Evolutionary conservation across 2,113 vertebrate genomes (phyloP).

Genomic region (Brienomyrus longianalis): DNA sequence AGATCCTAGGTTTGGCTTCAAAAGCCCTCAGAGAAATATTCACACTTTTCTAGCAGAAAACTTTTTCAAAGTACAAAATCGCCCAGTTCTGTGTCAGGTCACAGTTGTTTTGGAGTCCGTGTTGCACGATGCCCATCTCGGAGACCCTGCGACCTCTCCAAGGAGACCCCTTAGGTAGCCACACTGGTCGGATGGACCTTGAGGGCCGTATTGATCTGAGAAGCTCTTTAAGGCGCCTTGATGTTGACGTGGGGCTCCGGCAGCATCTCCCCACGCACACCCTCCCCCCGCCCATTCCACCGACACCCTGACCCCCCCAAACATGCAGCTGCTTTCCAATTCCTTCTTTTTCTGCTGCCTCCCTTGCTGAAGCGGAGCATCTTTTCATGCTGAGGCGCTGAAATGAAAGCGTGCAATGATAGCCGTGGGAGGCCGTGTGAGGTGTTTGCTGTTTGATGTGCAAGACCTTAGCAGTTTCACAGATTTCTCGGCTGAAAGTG

Average conservation of each 20-base stretch:
- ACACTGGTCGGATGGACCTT: slow-evolving; percentile 18
- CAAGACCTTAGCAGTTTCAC: background rate
- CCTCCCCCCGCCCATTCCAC: slow-evolving; percentile 38
- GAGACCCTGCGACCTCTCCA: background rate
- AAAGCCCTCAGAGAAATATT: background rate
- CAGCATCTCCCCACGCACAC: slow-evolving; percentile 30
- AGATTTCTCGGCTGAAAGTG: background rate
- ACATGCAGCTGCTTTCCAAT: slow-evolving; percentile 48
- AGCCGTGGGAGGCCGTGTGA: background rate
- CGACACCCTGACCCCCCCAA: slow-evolving; percentile 28
- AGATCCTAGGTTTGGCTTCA: background rate
- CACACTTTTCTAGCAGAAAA: background rate
- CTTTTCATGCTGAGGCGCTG: slow-evolving; percentile 67
- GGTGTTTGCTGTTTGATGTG: background rate
- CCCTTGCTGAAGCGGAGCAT: slow-evolving; percentile 59
- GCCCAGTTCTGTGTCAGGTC: background rate
- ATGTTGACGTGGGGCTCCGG: slow-evolving; percentile 50
- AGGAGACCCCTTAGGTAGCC: background rate
- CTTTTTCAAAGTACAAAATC: background rate
- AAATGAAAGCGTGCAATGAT: slow-evolving; percentile 57
- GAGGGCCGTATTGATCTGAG: slow-evolving; percentile 41
- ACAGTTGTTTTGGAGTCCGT: background rate
- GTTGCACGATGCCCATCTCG: background rate
- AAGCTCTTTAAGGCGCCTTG: slow-evolving; percentile 50
- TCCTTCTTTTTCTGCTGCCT: slow-evolving; percentile 37